A percentile compares a stretch with the other conserved stretches of the same genome.
phyloP scores from a whole-genome alignment of 2,888 invertebrate species.

The Diaphora mendica region DNA sequence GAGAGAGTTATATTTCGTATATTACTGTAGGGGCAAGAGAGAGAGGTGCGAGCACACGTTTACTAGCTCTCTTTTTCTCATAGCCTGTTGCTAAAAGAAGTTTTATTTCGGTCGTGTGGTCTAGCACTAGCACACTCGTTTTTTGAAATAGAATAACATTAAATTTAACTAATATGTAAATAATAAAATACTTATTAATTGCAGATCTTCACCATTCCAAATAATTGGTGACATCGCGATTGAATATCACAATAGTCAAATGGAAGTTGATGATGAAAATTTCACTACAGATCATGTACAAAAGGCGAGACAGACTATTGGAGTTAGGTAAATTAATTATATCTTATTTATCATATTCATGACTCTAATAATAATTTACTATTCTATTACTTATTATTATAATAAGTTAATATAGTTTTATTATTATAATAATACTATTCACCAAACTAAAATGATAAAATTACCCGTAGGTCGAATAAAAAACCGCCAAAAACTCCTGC shows the following conservation, averaged over 20 bases:
- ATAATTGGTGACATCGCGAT: not conserved
- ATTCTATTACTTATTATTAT: too few species aligned
- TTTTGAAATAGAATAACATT: not conserved
- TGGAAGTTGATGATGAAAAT: not conserved
- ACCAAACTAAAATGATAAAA: constrained; percentile 21
- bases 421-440: too few species aligned
- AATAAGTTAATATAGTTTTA: too few species aligned
- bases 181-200: constrained; percentile 3
- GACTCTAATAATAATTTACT: not conserved
- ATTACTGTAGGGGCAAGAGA: too few species aligned
- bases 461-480: constrained; percentile 36
- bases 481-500: constrained; percentile 37
- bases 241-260: not conserved
- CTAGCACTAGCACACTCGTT: too few species aligned
- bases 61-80: too few species aligned
- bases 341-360: not conserved
- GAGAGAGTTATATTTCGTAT: too few species aligned
- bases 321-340: constrained; percentile 1
- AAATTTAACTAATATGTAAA: not conserved
- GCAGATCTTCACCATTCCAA: not conserved
- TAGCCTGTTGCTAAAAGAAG: too few species aligned
- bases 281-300: not conserved
- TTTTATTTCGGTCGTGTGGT: too few species aligned
- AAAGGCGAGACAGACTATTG: not conserved
- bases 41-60: too few species aligned